These are phyloP conservation scores for Trimorus sp. DNA, from an alignment of 2,888 invertebrate species.

Conservation along the genomic window DNA sequence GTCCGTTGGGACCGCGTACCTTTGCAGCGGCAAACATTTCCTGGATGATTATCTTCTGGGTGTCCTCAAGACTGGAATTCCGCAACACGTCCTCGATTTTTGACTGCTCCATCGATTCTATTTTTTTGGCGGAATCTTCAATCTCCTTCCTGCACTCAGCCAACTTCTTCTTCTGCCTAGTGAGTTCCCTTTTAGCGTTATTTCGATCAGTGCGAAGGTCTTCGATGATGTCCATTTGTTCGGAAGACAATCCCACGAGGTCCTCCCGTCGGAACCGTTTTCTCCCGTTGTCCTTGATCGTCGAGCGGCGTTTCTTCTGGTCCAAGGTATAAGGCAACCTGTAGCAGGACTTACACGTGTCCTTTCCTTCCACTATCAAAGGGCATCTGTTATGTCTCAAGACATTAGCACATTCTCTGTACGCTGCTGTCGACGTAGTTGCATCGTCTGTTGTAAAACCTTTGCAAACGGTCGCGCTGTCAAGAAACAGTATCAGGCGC, in stretches of 20 bases:
- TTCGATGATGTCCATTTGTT: constrained; percentile 4
- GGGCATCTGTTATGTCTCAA: constrained; percentile 31
- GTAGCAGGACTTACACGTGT: constrained; percentile 15
- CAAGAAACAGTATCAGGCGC: constrained; percentile 3
- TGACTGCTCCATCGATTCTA: no score
- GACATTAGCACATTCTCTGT: constrained; percentile 3
- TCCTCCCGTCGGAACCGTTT: background rate
- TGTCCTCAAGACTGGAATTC: background rate
- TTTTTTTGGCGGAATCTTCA: no score
- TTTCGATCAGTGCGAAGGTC: constrained; percentile 18
- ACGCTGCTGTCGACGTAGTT: background rate
- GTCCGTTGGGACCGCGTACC: background rate
- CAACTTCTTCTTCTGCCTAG: constrained; percentile 8
- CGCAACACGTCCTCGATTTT: background rate
- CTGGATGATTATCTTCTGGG: background rate
- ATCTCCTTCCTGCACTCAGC: background rate
- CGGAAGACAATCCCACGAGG: background rate
- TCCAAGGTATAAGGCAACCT: constrained; percentile 9
- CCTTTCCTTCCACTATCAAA: background rate
- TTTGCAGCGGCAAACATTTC: constrained; percentile 1
- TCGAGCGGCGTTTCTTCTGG: constrained; percentile 4
- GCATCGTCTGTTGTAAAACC: background rate
- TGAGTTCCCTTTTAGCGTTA: constrained; percentile 10
- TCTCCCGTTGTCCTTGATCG: background rate
- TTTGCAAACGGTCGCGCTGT: background rate